Conservation (phyloP, 2,113 vertebrate species). For the Triplophysa siluroides region DNA sequence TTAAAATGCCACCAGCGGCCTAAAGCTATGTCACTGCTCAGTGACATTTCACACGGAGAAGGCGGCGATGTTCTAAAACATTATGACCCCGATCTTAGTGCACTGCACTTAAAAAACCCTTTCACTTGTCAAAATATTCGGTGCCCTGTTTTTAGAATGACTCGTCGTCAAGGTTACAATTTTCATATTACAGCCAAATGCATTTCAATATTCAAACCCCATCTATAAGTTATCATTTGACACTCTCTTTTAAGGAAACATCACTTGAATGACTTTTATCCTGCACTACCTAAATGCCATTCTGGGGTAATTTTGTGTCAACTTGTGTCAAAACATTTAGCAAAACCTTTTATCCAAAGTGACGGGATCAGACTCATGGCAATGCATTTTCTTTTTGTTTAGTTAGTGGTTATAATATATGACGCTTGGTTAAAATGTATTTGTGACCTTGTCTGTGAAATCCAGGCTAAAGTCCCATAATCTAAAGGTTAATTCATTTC, state of each 20-base stretch:
- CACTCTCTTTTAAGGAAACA: background rate
- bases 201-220: conserved; percentile 11
- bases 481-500: too few relatives aligned
- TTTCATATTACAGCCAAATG: conserved; percentile 3
- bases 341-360: too few relatives aligned
- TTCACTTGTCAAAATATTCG: conserved; percentile 46
- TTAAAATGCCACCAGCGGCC: conserved; percentile 44
- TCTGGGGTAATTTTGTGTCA: background rate
- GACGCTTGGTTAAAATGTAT: too few relatives aligned
- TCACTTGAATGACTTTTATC: background rate
- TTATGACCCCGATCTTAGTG: conserved; percentile 18
- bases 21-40: conserved; percentile 26
- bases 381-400: too few relatives aligned
- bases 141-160: background rate
- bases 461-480: too few relatives aligned
- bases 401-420: too few relatives aligned
- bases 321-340: background rate
- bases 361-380: too few relatives aligned
- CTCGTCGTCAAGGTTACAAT: conserved; percentile 18
- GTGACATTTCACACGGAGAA: conserved; percentile 41
- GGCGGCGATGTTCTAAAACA: conserved; percentile 13
- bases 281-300: background rate
- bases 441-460: too few relatives aligned
- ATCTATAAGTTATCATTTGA: background rate
- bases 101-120: conserved; percentile 11